Base-by-base conservation (phyloP, 2,888 invertebrate species). In the Cephonodes hylas region DNA sequence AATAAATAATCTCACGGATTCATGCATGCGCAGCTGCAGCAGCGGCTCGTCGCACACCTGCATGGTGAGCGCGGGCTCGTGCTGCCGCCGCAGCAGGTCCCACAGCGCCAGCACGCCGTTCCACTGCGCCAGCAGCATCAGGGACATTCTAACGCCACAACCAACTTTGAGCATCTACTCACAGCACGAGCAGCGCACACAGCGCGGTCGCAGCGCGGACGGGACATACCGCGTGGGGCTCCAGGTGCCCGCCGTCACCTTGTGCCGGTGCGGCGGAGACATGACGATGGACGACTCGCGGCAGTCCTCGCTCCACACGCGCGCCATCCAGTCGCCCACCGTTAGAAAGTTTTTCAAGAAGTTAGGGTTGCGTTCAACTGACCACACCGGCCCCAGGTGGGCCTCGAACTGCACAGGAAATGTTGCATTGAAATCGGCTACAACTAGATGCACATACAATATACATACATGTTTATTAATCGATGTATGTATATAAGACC, bases 231-330 rank as follows among this genome's bases (percentile, higher is more conserved):
- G 93, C 0, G 96, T 95, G 23, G 96, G 96, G 81, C 97, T 97
- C 97, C 98, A 98, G 42, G 95, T 94, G 1, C 96, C 97, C 74
- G 95, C 95, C 0, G 96, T 96, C 64, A 97, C 77, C 79, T 93
- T 91, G 6, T 94, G 93, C 18, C 93, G 93, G 71, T 93, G 93
- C 71, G 93, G 94, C 74, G 94, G 94, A 10, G 98, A 97, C 97
- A 97, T 98, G 82, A 98, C 94, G 53, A 99, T 96, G 6, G 97
- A 94, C 48, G 97, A 97, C 81, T 99, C 98, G 64, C 95, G 94
- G 79, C 98, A 97, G 80, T 99, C 99, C 86, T 99, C 99, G 2
- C 97, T 97, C 98, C 98, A 99, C 71, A 99, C 96, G 71, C 96
- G 94, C 0, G 97, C 96, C 46, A 97, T 96, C 97, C 98, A 98